Evolutionary conservation across 2,113 vertebrate species (phyloP).

Genomic region (Azemiops feae): DNA sequence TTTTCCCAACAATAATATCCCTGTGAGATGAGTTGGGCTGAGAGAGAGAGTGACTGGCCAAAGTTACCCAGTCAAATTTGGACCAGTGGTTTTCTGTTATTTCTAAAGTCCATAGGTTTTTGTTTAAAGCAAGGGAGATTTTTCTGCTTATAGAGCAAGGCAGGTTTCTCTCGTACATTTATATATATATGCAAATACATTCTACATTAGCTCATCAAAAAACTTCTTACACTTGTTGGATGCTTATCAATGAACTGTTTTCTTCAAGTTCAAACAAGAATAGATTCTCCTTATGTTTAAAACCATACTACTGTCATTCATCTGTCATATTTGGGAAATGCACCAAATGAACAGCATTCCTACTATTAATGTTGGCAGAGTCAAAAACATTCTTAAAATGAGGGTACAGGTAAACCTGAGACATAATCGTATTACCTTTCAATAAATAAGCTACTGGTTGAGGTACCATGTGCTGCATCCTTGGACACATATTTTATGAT

Average conservation of each 20-base stretch:
- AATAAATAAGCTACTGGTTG: neutral
- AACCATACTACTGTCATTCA: neutral
- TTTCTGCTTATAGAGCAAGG: neutral
- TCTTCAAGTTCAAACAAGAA: constrained; percentile 55
- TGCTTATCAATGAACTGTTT: constrained; percentile 51
- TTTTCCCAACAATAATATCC: neutral
- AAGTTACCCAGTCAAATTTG: neutral
- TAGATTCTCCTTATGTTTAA: neutral
- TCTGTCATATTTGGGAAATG: neutral
- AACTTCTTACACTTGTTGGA: constrained; percentile 63
- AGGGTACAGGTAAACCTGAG: neutral
- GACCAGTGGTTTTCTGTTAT: neutral
- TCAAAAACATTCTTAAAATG: neutral
- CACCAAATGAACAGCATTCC: neutral
- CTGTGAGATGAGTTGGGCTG: neutral
- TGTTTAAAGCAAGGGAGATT: neutral
- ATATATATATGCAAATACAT: neutral
- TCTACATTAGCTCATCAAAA: constrained; percentile 42
- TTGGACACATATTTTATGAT: neutral
- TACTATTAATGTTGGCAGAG: neutral
- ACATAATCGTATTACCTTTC: neutral
- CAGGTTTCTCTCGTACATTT: neutral
- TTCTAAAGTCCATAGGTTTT: neutral
- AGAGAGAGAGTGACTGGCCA: neutral
- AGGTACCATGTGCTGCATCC: neutral